Base-by-base conservation (phyloP, 2,888 invertebrate genomes). In the Frankliniella fusca region DNA sequence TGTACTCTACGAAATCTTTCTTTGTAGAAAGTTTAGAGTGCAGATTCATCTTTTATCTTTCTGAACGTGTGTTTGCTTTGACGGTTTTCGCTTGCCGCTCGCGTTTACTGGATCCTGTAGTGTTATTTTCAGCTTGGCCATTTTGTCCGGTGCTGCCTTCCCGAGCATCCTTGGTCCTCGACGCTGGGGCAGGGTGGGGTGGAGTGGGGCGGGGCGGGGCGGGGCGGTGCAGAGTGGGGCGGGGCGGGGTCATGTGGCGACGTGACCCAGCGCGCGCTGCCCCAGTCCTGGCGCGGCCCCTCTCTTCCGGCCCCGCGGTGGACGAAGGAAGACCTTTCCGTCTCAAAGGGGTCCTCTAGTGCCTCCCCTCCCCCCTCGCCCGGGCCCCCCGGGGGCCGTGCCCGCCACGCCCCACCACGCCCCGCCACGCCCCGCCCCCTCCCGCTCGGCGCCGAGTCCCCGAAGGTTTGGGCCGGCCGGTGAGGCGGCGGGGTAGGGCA, bases 291-390 rank as follows among this genome's bases (percentile, higher is more conserved):
- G 50, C 50, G 10, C 50, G 20, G 65, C 65, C 23, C 23, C 70
- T 11, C 23, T 23, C 23, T 23, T n/a, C 70, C n/a, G 11, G 70
- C 23, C 54, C 54, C 54, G 54, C 54, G 15, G 54, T 15, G 54
- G 54, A 15, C 15, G 54, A 54, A 54, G 54, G 54, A 54, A 54
- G 54, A 54, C 54, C 54, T 15, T 20, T 5, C 18, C 70, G 70
- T 76, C 70, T 76, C 70, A 23, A 76, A 76, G 70, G 70, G 27
- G 70, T 76, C 70, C 70, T 76, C 70, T 27, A 23, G 70, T 3
- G 70, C 12, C 70, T 27, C 70, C 1, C 12, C 23, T 23, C 23
- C 70, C 12, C 27, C 10, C 3, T 12, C 70, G 0, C 23, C n/a
- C 23, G n/a, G 65, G 65, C 70, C 70, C 9, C 70, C 23, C n/a